Conservation (phyloP, 2,888 invertebrate species). For the Ischnura elegans region DNA sequence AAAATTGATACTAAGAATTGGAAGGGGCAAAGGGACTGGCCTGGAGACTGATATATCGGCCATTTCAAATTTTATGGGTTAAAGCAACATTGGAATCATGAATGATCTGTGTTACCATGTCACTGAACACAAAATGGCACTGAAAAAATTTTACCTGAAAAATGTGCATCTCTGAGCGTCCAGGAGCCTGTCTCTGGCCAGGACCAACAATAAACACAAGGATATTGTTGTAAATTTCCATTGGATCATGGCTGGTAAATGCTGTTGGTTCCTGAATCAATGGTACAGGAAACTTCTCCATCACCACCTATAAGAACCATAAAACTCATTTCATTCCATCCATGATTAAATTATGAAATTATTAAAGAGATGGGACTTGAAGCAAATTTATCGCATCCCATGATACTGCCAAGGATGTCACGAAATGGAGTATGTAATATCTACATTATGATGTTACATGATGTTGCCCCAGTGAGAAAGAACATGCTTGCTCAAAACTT, state of each 20-base stretch:
- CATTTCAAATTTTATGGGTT: too few species aligned
- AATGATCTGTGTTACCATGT: neutral
- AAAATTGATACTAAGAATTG: too few species aligned
- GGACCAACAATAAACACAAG: slow-evolving; percentile 94
- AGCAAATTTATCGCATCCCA: too few species aligned
- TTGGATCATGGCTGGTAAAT: slow-evolving; percentile 96
- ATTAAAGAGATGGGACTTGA: too few species aligned
- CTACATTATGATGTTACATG: too few species aligned
- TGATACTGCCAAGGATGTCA: too few species aligned
- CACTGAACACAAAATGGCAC: slow-evolving; percentile 16
- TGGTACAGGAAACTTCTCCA: slow-evolving; percentile 96
- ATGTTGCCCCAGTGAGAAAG: too few species aligned
- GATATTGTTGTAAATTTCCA: slow-evolving; percentile 99
- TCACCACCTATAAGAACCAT: slow-evolving; percentile 86
- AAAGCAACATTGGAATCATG: too few species aligned
- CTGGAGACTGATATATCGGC: neutral
- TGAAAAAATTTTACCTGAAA: slow-evolving; percentile 77
- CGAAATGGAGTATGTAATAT: too few species aligned
- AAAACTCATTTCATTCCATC: too few species aligned
- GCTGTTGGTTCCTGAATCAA: slow-evolving; percentile 98
- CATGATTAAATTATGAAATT: too few species aligned
- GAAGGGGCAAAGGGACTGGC: neutral
- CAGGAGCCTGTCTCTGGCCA: slow-evolving; percentile 77
- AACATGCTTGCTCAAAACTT: too few species aligned
- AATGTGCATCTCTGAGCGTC: slow-evolving; percentile 97